Percentiles rank a stretch among this genome's conserved stretches.
phyloP scores from a whole-genome alignment of 2,797 vertebrate genomes.

The Ambastaia sidthimunki region DNA sequence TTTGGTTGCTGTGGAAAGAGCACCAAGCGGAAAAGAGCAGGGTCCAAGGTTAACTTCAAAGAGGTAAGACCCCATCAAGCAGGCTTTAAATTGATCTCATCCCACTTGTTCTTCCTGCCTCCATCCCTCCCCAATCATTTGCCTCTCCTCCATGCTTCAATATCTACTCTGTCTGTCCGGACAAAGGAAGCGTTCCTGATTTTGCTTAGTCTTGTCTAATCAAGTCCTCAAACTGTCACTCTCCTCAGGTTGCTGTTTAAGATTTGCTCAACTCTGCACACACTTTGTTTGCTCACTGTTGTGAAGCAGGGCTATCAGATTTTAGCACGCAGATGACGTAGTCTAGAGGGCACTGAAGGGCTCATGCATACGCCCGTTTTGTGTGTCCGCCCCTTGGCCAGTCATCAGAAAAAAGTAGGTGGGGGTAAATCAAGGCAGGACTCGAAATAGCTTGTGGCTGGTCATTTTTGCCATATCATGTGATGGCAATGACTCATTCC shows the following conservation, averaged over 20 bases:
- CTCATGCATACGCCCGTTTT: constrained; percentile 11
- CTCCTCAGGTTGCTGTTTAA: background rate
- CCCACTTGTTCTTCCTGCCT: background rate
- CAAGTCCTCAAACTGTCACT: constrained; percentile 7
- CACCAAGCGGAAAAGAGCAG: constrained; percentile 83
- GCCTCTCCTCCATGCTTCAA: background rate
- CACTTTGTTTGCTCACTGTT: background rate
- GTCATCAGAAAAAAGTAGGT: constrained; percentile 29
- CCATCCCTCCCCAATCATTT: constrained; percentile 19
- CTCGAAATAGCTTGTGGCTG: constrained; percentile 47
- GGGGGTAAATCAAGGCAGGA: constrained; percentile 34
- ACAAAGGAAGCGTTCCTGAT: background rate
- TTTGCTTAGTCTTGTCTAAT: constrained; percentile 26
- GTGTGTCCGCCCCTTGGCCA: constrained; percentile 28
- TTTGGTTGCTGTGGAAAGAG: constrained; percentile 81
- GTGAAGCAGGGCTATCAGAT: constrained; percentile 37
- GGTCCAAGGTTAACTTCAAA: constrained; percentile 81
- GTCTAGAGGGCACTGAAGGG: constrained; percentile 21
- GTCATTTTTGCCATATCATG: constrained; percentile 34
- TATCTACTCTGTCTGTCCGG: background rate
- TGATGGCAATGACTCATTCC: constrained; percentile 47
- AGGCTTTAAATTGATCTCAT: constrained; percentile 58
- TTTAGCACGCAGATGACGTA: constrained; percentile 14
- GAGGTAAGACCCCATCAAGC: constrained; percentile 82
- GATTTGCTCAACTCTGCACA: background rate